Evolutionary conservation across 2,888 invertebrate genomes (phyloP), one percentile per base, ranked within the genome.

Genomic region (Sycophila texana): DNA sequence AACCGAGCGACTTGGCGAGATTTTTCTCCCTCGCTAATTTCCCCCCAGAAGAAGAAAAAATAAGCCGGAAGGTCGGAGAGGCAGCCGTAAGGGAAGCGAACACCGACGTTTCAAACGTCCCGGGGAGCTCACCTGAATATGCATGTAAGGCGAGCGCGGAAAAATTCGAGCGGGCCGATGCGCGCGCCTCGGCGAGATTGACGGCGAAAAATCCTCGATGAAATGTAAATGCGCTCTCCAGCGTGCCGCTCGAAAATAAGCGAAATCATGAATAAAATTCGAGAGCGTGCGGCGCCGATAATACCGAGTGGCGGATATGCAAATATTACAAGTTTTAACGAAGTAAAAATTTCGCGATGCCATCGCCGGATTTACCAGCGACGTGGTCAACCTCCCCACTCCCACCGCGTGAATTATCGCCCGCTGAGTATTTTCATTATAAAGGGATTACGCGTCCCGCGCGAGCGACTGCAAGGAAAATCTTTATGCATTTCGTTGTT

Each of bases 301-400:
- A 74, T 57, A 47, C 74, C 57, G 65, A 57, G 65, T 74, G 65
- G 65, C 74, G 61, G 53, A 63, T 63, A 73, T 73, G 73, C 73
- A 73, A 73, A 73, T 63, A 73, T 63, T 73, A 73, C 63, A 73
- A 73, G 14, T 63, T 63, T 73, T 73, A 73, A 73, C 63, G 73
- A 73, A 73, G 73, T 73, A 53, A 73, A 61, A 73, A 73, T 13
- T 58, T 16, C 16, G 16, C 22, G 20, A 13, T 12, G 4, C 4
- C 4, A 4, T 49, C 26, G 16, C 20, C 26, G 30, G 26, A 72
- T 72, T 61, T 58, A 57, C 57, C 57, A 58, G 70, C 47, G 16
- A 16, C 20, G 4, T 0, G 57, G n/a, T n/a, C n/a, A n/a, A 20
- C 30, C 12, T 2, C 39, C 39, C 39, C 39, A 39, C 39, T 10